A percentile compares a stretch with the other conserved stretches of the same genome.
Evolutionary conservation across 2,888 invertebrate species (phyloP).

Genomic region (Nomada lathburiana): DNA sequence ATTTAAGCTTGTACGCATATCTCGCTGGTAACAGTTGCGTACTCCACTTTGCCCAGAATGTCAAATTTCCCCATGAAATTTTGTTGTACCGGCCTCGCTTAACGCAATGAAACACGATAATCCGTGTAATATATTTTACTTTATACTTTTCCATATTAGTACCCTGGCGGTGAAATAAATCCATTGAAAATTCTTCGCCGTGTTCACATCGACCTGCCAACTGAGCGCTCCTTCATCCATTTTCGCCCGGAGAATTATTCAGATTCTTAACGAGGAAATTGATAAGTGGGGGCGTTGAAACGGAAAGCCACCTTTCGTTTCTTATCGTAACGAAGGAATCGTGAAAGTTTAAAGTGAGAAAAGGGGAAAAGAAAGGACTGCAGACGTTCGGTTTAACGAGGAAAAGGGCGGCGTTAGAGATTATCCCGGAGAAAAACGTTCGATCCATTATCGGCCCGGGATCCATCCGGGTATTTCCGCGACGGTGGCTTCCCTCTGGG

Average conservation of each 20-base stretch:
- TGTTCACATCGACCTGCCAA: too few relatives aligned
- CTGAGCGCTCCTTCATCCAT: background rate
- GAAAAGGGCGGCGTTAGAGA: conserved; percentile 49
- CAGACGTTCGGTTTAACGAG: conserved; percentile 49
- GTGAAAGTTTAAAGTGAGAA: conserved; percentile 23
- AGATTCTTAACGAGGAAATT: conserved; percentile 6
- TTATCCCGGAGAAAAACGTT: conserved; percentile 50
- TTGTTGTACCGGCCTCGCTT: too few relatives aligned
- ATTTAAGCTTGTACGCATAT: background rate
- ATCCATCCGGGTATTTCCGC: conserved; percentile 34
- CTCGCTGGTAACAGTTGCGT: background rate
- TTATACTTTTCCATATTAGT: too few relatives aligned
- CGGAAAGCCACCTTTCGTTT: conserved; percentile 32
- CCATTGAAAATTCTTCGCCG: background rate
- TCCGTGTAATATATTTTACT: too few relatives aligned
- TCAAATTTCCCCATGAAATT: background rate
- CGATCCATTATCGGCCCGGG: conserved; percentile 55
- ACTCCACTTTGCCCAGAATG: background rate
- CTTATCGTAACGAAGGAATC: conserved; percentile 46
- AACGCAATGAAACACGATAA: too few relatives aligned
- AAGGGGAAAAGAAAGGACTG: background rate
- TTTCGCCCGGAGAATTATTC: background rate
- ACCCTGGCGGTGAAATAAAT: background rate
- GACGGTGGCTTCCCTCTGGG: conserved; percentile 45
- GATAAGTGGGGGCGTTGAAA: conserved; percentile 3